Evolutionary conservation across 2,113 vertebrate genomes (phyloP), one percentile per base, ranked within the genome.

Genomic region (Syngnathoides biaculeatus): DNA sequence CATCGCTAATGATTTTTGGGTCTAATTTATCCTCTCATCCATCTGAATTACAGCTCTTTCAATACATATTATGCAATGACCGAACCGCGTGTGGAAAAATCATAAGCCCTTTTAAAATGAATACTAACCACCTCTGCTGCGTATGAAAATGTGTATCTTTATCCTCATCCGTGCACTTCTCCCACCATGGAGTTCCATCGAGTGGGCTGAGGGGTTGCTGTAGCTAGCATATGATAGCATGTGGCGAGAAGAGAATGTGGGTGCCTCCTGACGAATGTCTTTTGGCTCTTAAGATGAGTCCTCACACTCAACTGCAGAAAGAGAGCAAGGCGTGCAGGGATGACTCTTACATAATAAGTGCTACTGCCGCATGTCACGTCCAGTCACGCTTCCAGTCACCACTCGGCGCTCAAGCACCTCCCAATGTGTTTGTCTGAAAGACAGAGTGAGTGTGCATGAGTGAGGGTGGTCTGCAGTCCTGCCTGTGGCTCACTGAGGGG

Each of bases 341-440:
- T 70, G 65, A 71, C 66, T 67, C 67, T 87, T 82, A 72, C 71
- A 74, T 85, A 79, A 84, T 1, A 43, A 67, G 75, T 78, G 53
- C 72, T 75, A 67, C 69, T 77, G 66, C 52, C 67, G 67, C 78
- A 61, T 79, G 77, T 86, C 77, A 73, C 38, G 57, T 77, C 77
- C 56, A 55, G 77, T 81, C 76, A 82, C 30, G 35, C 68, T 78
- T 27, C 9, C 17, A 70, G 66, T 63, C 68, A 67, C 67, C 69
- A 59, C 68, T 73, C 56, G 60, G 61, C 65, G 55, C 63, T 69
- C 69, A 65, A 61, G 8, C 56, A 64, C 61, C 53, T 38, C 43
- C 15, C 42, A 26, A 42, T 43, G 53, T 59, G 42, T 69, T 58
- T 66, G 55, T 30, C n/a, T 56, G 45, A 56, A 24, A 50, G 64